phyloP scores from a whole-genome alignment of 1,140 invertebrate genomes.

The Microplitis mediator region DNA sequence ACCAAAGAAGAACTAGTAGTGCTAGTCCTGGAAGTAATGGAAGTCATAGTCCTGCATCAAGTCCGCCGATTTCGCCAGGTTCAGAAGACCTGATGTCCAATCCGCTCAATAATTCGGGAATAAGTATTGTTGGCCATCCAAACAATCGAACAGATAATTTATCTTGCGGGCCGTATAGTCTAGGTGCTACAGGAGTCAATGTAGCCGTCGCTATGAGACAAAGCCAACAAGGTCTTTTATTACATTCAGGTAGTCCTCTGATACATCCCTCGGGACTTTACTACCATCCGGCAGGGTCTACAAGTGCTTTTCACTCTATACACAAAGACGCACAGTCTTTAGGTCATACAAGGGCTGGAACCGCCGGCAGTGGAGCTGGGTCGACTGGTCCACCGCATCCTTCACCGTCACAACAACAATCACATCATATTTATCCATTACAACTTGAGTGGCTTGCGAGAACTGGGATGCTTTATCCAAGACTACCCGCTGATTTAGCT shows the following conservation, averaged over 20 bases:
- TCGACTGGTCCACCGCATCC: slow-evolving; percentile 29
- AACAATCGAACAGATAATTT: slow-evolving; percentile 18
- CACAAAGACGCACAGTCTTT: slow-evolving; percentile 55
- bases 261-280: slow-evolving; percentile 55
- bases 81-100: slow-evolving; percentile 48
- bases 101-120: slow-evolving; percentile 25
- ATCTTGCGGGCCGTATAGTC: slow-evolving; percentile 40
- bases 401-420: slow-evolving; percentile 45
- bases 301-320: slow-evolving; percentile 59
- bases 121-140: slow-evolving; percentile 33
- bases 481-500: slow-evolving; percentile 71
- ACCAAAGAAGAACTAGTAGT: slow-evolving; percentile 36
- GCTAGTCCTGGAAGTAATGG: slow-evolving; percentile 56
- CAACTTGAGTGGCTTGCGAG: slow-evolving; percentile 84
- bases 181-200: slow-evolving; percentile 27
- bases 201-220: slow-evolving; percentile 45
- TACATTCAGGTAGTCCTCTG: slow-evolving; percentile 50
- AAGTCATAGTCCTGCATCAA: slow-evolving; percentile 51
- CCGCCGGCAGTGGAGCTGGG: slow-evolving; percentile 34
- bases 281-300: slow-evolving; percentile 46
- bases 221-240: slow-evolving; percentile 52
- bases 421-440: slow-evolving; percentile 75
- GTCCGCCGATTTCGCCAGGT: slow-evolving; percentile 56
- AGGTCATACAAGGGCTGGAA: slow-evolving; percentile 46
- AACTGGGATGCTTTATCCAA: slow-evolving; percentile 83